Evolutionary conservation across 2,797 vertebrate species (phyloP), one percentile per base, ranked within the genome.

Genomic region (Fundulus diaphanus): DNA sequence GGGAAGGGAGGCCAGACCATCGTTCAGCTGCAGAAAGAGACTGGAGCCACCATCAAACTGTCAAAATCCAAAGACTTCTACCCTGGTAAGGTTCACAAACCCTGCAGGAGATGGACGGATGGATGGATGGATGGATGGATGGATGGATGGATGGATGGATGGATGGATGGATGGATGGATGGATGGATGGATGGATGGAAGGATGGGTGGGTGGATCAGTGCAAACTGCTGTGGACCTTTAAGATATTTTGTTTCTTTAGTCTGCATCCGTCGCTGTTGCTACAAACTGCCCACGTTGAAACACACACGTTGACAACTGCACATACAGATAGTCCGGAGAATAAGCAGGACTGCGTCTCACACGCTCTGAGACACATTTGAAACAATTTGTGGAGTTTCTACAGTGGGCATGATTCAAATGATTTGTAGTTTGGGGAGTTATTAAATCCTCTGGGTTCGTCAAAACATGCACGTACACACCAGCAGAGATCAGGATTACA

Each of bases 61-160:
- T 98, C 97, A 88, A 98, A 98, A 94, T 98, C 97, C 92, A 98
- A 98, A 96, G 97, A 98, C 94, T 98, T 98, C 93, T 98, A 98
- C 86, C 97, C 97, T 13, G 97, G 97, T 98, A 93, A 94, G 94
- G 20, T 3, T 79, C 29, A 22, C 9, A 35, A 20, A 29, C 31
- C 27, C 59, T 29, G 29, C 7, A 3, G 15, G 7, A 18, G n/a
- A 46, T 35, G 52, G 70, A 70, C 27, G 3, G 49, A 69, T 78
- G 57, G 27, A 73, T 57, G 22, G 12, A 27, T 65, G 56, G 61
- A 73, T 42, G n/a, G 27, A 76, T 71, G 52, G 51, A 51, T 73
- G 74, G 51, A 40, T 54, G 59, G 48, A 68, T 77, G 56, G 31
- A 59, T 57, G 54, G 42, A 24, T 68, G 29, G 69, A 56, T 37